phyloP scores from a whole-genome alignment of 2,888 invertebrate genomes.

The Metacarcinus magister region DNA sequence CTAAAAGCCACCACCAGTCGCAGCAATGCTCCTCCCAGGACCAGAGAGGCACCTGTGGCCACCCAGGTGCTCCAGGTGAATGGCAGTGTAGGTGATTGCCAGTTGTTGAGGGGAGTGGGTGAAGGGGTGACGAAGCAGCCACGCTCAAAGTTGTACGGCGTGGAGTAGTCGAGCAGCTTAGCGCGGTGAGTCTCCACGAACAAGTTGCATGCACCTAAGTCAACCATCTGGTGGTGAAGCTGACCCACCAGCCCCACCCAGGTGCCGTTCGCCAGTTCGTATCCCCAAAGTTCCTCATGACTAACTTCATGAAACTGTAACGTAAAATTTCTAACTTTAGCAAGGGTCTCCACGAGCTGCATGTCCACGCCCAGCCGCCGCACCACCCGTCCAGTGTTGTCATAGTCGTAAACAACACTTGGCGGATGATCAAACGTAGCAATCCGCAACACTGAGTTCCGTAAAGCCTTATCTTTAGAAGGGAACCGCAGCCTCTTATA shows the following conservation, averaged over 20 bases:
- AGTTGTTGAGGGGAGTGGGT: slow-evolving; percentile 74
- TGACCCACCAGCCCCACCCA: slow-evolving; percentile 78
- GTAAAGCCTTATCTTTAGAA: slow-evolving; percentile 40
- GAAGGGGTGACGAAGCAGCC: slow-evolving; percentile 79
- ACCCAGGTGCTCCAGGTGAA: slow-evolving; percentile 76
- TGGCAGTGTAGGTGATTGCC: slow-evolving; percentile 73
- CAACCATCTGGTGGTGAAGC: slow-evolving; percentile 69
- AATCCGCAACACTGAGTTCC: slow-evolving; percentile 62
- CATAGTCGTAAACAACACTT: slow-evolving; percentile 70
- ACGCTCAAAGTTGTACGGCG: slow-evolving; percentile 76
- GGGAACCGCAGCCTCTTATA: slow-evolving; percentile 54
- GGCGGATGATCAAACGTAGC: slow-evolving; percentile 77
- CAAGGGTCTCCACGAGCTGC: slow-evolving; percentile 70
- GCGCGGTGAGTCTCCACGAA: slow-evolving; percentile 74
- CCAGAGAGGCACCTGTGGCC: slow-evolving; percentile 55
- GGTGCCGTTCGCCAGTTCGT: slow-evolving; percentile 76
- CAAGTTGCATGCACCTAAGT: slow-evolving; percentile 77
- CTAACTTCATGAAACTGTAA: slow-evolving; percentile 69
- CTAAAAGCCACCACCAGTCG: slow-evolving; percentile 55
- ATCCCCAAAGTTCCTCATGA: slow-evolving; percentile 75
- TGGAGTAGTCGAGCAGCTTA: slow-evolving; percentile 71
- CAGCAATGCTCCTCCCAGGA: slow-evolving; percentile 61
- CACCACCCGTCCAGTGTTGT: slow-evolving; percentile 59
- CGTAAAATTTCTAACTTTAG: slow-evolving; percentile 69
- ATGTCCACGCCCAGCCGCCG: slow-evolving; percentile 76